Base-by-base conservation (phyloP, 2,888 invertebrate genomes). In the Noctua janthe region DNA sequence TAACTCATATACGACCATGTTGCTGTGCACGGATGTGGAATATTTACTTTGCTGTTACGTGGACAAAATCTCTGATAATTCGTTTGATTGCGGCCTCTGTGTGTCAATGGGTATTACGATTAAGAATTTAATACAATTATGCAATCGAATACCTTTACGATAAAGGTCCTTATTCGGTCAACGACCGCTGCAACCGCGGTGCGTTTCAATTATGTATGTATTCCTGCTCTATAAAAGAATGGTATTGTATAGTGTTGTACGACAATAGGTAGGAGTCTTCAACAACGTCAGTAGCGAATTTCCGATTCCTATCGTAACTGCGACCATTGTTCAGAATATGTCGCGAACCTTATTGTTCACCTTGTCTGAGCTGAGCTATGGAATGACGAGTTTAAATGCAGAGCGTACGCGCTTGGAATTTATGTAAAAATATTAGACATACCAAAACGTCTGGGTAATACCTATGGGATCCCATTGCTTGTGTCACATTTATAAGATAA, bases 271-370 rank as follows among this genome's bases (percentile, higher is more conserved):
- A 89, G 89, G 90, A 91, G 90, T 92, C 92, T 91, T 93, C 92
- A 91, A 87, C 87, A 93, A 95, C 96, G 96, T 96, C 96, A 96
- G 91, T 89, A 84, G 87, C 92, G 92, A 93, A 95, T 96, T 96
- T 95, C 92, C 92, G 95, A 97, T 97, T 95, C 96, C 90, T 95
- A 95, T 96, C 96, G 94, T 95, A 94, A 93, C 93, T 93, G 92
- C 84, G 90, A 91, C 96, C 94, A 97, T 97, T 97, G 97, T 97
- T 97, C 97, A 94, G 94, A 96, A 97, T 97, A 97, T 94, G 97
- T 97, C 96, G 92, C 96, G 95, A 86, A 90, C 94, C 94, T 94
- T 95, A 96, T 97, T 97, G 96, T 96, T 95, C 92, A 88, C 88
- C 87, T 90, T 90, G 92, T 92, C 93, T 93, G 92, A 92, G 83